Evolutionary conservation across 1,140 invertebrate species (phyloP).

Genomic region (Acromyrmex heyeri): DNA sequence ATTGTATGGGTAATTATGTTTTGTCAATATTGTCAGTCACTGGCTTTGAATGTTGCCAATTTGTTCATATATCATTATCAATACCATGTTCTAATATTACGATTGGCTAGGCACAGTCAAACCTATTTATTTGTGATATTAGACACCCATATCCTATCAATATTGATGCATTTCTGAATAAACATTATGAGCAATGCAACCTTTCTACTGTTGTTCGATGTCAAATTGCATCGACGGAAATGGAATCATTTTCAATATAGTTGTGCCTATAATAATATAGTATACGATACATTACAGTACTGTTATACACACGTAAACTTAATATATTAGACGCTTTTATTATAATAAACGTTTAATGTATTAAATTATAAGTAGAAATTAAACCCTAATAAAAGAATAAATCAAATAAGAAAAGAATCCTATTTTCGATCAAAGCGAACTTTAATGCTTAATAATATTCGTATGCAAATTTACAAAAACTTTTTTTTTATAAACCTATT

Average conservation of each 20-base stretch:
- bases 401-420: no score
- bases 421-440: no score
- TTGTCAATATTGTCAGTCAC: slow-evolving; percentile 38
- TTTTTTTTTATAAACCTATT: no score
- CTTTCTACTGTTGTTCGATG: slow-evolving; percentile 6
- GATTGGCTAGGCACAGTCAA: slow-evolving; percentile 18
- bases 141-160: slow-evolving; percentile 32
- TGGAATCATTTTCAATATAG: neutral
- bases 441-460: no score
- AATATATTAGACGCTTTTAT: neutral
- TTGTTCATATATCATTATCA: slow-evolving; percentile 43
- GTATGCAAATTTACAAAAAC: no score
- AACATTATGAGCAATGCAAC: slow-evolving; percentile 39
- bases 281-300: neutral
- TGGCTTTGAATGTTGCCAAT: slow-evolving; percentile 35
- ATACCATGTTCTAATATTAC: slow-evolving; percentile 39
- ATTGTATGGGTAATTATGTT: slow-evolving; percentile 37
- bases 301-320: neutral
- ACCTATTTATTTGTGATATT: slow-evolving; percentile 34
- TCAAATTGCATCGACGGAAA: slow-evolving; percentile 11
- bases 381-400: no score
- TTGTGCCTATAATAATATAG: neutral
- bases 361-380: no score
- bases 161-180: slow-evolving; percentile 30
- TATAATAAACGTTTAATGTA: neutral